Percentiles rank a stretch among this genome's conserved stretches.
phyloP scores from a whole-genome alignment of 2,888 invertebrate species.

The Synanthedon andrenaeformis region DNA sequence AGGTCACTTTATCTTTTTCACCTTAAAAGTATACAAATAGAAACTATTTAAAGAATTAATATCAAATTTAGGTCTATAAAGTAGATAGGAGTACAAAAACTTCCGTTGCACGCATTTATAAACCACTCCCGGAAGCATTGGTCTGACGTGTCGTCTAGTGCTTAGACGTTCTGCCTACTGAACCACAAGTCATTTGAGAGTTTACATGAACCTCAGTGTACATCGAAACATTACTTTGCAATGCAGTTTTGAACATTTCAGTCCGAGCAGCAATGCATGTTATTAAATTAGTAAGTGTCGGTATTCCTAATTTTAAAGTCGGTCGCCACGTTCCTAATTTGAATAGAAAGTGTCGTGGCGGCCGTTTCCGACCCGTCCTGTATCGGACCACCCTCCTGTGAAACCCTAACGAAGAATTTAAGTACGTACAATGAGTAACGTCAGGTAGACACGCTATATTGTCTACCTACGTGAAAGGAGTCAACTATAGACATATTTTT shows the following conservation, averaged over 20 bases:
- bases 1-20: not conserved
- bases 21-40: not conserved
- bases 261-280: slow-evolving; percentile 15
- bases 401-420: slow-evolving; percentile 5
- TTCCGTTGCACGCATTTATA: slow-evolving; percentile 29
- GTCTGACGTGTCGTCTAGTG: slow-evolving; percentile 38
- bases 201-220: too few species aligned
- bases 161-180: slow-evolving; percentile 18
- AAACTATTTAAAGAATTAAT: not conserved
- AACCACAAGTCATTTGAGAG: not conserved
- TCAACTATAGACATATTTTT: too few species aligned
- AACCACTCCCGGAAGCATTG: slow-evolving; percentile 30
- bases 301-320: slow-evolving; percentile 8
- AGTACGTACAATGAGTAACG: not conserved
- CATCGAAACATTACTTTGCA: too few species aligned
- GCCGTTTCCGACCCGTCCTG: slow-evolving; percentile 42
- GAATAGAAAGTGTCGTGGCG: slow-evolving; percentile 53
- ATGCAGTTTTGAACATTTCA: not conserved
- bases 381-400: slow-evolving; percentile 29
- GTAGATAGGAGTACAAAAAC: slow-evolving; percentile 1
- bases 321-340: slow-evolving; percentile 37
- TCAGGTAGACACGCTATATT: not conserved
- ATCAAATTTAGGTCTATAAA: not conserved
- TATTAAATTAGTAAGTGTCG: slow-evolving; percentile 1
- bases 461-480: not conserved